Evolutionary conservation across 2,797 vertebrate genomes (phyloP), one percentile per base, ranked within the genome.

Genomic region (Eulemur rubriventer): DNA sequence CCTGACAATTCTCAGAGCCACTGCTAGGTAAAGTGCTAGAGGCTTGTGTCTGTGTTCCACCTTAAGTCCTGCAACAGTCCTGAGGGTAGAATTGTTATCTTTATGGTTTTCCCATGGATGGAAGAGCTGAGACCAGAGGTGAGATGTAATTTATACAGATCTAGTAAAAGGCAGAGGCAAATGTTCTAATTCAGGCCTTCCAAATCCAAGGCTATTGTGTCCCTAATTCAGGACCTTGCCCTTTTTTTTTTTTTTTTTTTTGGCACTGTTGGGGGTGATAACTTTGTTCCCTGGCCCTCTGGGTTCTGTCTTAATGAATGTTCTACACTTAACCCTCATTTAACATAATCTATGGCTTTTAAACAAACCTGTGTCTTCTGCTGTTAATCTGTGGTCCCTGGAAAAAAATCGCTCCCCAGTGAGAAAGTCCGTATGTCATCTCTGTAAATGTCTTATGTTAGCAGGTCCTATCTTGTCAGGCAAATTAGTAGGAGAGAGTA

Each of bases 401-500:
- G 52, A 46, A 78, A 67, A 67, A 41, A 76, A 61, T 75, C 3
- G 52, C 46, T 17, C 70, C 55, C 24, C 30, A 22, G 84, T 76
- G 67, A 92, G 90, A 89, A 95, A 96, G 35, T 63, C 57, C 41
- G n/a, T 8, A 4, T 92, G 78, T 81, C 73, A 43, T 76, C 38
- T 95, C 57, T 82, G 67, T 88, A 84, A 81, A 46, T 46, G 78
- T 80, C 88, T 93, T 79, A 55, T 38, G 81, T 96, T 92, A 87
- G 70, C 26, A 89, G 59, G 72, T 22, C 86, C 91, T 93, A 88
- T 87, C 83, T 94, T 79, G 46, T 97, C 82, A 96, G 65, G 81
- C 57, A 92, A 94, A 97, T 96, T 75, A 85, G 94, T 88, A 57
- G 91, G 78, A 73, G 65, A 83, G 72, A 79, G 38, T 24, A 83